These are phyloP conservation scores for Elmis aenea DNA, from an alignment of 2,888 invertebrate species.

Conservation along the genomic window DNA sequence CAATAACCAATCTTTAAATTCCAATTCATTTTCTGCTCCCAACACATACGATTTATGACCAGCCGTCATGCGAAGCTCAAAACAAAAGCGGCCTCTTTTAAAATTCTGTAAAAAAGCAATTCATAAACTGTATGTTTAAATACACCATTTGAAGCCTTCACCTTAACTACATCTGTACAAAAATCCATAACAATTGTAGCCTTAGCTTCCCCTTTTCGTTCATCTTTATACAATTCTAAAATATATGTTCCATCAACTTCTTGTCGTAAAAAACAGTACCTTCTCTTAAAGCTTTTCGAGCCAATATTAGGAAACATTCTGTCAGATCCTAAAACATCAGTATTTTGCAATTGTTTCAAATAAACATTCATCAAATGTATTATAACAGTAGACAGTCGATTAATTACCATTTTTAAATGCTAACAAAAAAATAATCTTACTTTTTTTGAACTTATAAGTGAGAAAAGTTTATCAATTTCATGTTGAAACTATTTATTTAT, in stretches of 20 bases:
- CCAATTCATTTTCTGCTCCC: constrained; percentile 80
- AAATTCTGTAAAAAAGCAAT: constrained; percentile 61
- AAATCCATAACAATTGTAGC: constrained; percentile 91
- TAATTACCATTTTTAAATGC: too few relatives aligned
- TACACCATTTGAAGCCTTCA: too few relatives aligned
- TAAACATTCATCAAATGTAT: too few relatives aligned
- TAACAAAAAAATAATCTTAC: too few relatives aligned
- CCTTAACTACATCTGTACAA: constrained; percentile 83
- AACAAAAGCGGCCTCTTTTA: constrained; percentile 79
- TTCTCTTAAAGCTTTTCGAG: constrained; percentile 87
- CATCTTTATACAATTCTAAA: constrained; percentile 89
- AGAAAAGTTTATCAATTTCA: too few relatives aligned
- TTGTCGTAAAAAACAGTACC: constrained; percentile 83
- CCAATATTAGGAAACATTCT: constrained; percentile 87
- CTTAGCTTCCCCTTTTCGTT: constrained; percentile 85
- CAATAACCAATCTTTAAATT: constrained; percentile 77
- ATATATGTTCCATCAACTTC: constrained; percentile 90
- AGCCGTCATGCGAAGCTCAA: constrained; percentile 82
- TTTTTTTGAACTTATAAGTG: too few relatives aligned
- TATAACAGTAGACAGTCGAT: too few relatives aligned
- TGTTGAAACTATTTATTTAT: too few relatives aligned
- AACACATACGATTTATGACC: constrained; percentile 82
- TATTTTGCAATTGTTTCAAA: too few relatives aligned
- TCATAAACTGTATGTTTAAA: too few relatives aligned
- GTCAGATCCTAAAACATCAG: constrained; percentile 71